Evolutionary conservation across 2,888 invertebrate species (phyloP).

Genomic region (Timema podura): DNA sequence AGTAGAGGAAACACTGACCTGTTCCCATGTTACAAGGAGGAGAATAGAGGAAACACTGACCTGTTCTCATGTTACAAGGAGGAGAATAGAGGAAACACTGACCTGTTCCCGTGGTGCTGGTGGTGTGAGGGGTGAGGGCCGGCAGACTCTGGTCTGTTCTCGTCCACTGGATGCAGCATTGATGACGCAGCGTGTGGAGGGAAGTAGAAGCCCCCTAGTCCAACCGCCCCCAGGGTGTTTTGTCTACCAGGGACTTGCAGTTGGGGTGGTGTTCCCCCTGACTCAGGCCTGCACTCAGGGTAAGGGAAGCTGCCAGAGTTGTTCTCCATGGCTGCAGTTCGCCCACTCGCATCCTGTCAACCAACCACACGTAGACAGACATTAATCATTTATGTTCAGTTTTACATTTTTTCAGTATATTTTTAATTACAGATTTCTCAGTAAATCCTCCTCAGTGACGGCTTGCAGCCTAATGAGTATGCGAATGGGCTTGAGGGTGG

Average conservation of each 20-base stretch:
- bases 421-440: too few species aligned
- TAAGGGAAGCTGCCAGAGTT: conserved; percentile 29
- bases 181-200: conserved; percentile 51
- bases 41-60: too few species aligned
- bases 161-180: conserved; percentile 52
- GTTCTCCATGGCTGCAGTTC: conserved; percentile 9
- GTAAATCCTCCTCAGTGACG: too few species aligned
- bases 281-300: conserved; percentile 39
- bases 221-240: conserved; percentile 79
- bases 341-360: neutral
- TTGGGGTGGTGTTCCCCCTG: conserved; percentile 26
- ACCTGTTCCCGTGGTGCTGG: conserved; percentile 20
- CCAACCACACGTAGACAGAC: neutral
- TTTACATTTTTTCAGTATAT: too few species aligned
- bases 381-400: neutral
- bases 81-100: too few species aligned
- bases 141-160: conserved; percentile 71
- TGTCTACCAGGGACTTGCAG: conserved; percentile 57
- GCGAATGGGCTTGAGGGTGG: too few species aligned
- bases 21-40: too few species aligned
- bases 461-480: too few species aligned
- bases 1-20: too few species aligned
- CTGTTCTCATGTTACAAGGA: too few species aligned
- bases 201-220: conserved; percentile 81
- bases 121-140: conserved; percentile 38